Evolutionary conservation across 2,797 vertebrate species (phyloP).

Genomic region (Austrolebias charrua): DNA sequence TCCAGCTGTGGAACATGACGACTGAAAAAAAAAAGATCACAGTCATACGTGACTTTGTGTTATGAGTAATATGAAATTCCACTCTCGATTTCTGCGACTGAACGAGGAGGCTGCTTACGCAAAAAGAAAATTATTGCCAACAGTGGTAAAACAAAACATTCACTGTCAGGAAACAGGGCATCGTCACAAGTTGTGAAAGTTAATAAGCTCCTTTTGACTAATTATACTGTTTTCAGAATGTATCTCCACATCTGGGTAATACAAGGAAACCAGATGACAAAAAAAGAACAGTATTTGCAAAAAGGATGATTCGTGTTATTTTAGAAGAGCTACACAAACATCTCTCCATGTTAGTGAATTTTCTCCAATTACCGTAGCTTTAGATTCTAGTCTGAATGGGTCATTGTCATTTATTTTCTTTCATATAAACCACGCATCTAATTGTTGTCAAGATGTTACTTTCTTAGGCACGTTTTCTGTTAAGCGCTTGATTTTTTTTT

Average conservation of each 20-base stretch:
- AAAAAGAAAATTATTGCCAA: slow-evolving; percentile 38
- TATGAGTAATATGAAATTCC: slow-evolving; percentile 65
- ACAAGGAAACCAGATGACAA: slow-evolving; percentile 24
- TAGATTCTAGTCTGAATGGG: background rate
- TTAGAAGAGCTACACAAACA: background rate
- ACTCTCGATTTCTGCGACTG: slow-evolving; percentile 42
- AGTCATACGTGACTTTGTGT: slow-evolving; percentile 7
- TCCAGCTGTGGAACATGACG: slow-evolving; percentile 2
- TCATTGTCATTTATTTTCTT: background rate
- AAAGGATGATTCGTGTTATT: slow-evolving; percentile 8
- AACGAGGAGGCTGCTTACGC: slow-evolving; percentile 12
- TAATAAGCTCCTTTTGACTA: slow-evolving; percentile 25
- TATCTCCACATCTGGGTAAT: slow-evolving; percentile 10
- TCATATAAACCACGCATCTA: no score
- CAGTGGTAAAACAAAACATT: slow-evolving; percentile 33
- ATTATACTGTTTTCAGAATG: slow-evolving; percentile 15
- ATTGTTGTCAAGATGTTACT: background rate
- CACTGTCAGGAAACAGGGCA: slow-evolving; percentile 51
- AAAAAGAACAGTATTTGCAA: background rate
- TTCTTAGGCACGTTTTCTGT: slow-evolving; percentile 13
- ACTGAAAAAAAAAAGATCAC: slow-evolving; percentile 26
- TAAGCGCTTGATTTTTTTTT: slow-evolving; percentile 31
- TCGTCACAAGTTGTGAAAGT: slow-evolving; percentile 21
- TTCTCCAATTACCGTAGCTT: background rate
- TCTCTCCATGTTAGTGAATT: background rate